Evolutionary conservation across 2,888 invertebrate genomes (phyloP), one percentile per base, ranked within the genome.

Genomic region (Dendrolimus houi): DNA sequence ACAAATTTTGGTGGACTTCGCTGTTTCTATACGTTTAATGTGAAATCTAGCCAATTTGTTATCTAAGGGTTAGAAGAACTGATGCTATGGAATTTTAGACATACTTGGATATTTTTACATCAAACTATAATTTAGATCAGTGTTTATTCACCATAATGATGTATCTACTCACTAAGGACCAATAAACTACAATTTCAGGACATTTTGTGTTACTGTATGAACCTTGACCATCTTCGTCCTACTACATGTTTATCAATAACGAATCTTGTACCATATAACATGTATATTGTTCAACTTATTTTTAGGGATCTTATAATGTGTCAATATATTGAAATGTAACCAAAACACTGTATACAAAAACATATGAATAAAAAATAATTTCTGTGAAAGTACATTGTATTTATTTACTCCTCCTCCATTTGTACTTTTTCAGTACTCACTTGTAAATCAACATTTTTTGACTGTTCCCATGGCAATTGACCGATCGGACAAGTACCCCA

Each of bases 401-500:
- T 65, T 57, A 61, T 62, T 66, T 65, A 58, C 59, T 56, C 60
- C 59, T 56, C 60, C 29, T 60, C 62, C 59, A 65, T 59, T 54
- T 56, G 55, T 59, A 65, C 60, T 59, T 60, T 61, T 60, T 62
- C 56, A 58, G 65, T 47, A 47, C 66, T 61, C 67, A 60, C 52
- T 57, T 29, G 29, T 29, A 29, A 53, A 53, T 59, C 60, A 53
- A 12, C 17, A 54, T 3, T 67, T 61, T 61, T 72, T 68, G 29
- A 17, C 17, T 68, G 58, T 62, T 90, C 84, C 88, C 87, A 89
- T 9, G 92, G 92, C 41, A 92, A 62, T 60, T 82, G 65, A 17
- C 93, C 93, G 67, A 92, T 83, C 12, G 92, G 91, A 68, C 86
- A 91, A 53, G 64, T 64, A 41, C 74, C 66, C 93, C 93, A 93